A percentile compares a stretch with the other conserved stretches of the same genome.
phyloP scores from a whole-genome alignment of 2,888 invertebrate genomes.

The Malthinus seriepunctatus region DNA sequence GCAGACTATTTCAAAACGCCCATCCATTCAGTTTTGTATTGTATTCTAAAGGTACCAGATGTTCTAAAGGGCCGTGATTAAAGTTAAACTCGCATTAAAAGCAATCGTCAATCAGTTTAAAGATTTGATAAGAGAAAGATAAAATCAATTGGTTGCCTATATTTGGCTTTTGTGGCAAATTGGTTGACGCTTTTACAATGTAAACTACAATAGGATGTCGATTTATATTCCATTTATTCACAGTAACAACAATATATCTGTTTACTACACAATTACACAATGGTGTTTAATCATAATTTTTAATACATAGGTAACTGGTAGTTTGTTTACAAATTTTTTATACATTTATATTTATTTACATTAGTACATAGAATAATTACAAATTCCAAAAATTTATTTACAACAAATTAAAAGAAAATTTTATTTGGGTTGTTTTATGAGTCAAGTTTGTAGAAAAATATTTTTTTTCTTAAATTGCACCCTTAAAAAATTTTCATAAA shows the following conservation, averaged over 20 bases:
- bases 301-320: slow-evolving; percentile 49
- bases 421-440: neutral
- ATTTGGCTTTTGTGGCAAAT: slow-evolving; percentile 37
- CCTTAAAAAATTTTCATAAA: too few relatives aligned
- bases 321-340: slow-evolving; percentile 37
- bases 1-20: slow-evolving; percentile 45
- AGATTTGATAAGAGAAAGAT: slow-evolving; percentile 50
- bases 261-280: slow-evolving; percentile 54
- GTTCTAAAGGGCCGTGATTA: slow-evolving; percentile 52
- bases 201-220: slow-evolving; percentile 5
- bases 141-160: slow-evolving; percentile 46
- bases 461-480: too few relatives aligned
- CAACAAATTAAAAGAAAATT: neutral
- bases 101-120: slow-evolving; percentile 48
- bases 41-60: slow-evolving; percentile 50
- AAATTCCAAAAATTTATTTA: neutral
- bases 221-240: slow-evolving; percentile 48
- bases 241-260: slow-evolving; percentile 49
- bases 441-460: neutral
- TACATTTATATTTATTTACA: slow-evolving; percentile 7
- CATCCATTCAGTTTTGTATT: slow-evolving; percentile 41
- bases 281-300: slow-evolving; percentile 44
- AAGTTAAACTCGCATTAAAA: slow-evolving; percentile 54
- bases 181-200: slow-evolving; percentile 17
- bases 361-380: slow-evolving; percentile 9